Conservation (phyloP, 2,113 vertebrate genomes). For the Lethenteron camtschaticum region DNA sequence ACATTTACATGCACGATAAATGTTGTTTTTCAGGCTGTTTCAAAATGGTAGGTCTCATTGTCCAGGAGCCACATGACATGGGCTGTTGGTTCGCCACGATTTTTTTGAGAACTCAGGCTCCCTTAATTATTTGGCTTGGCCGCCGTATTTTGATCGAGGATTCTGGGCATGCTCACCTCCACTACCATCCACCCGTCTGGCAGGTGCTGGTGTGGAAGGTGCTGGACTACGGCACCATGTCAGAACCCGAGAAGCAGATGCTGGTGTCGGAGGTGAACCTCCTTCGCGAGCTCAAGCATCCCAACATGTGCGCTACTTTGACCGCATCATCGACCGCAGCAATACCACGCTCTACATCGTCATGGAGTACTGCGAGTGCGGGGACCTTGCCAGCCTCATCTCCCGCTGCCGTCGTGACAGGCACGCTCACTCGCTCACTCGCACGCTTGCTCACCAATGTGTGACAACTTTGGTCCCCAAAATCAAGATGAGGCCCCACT, state of each 20-base stretch:
- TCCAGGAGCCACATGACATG: too few relatives aligned
- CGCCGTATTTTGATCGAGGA: too few relatives aligned
- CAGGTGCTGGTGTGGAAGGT: slow-evolving; percentile 90
- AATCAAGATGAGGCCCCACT: too few relatives aligned
- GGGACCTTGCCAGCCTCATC: slow-evolving; percentile 65
- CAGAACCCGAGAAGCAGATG: slow-evolving; percentile 76
- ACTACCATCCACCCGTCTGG: neutral
- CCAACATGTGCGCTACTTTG: slow-evolving; percentile 84
- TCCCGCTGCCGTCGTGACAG: slow-evolving; percentile 48
- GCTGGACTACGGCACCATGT: slow-evolving; percentile 77
- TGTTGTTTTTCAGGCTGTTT: too few relatives aligned
- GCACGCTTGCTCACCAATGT: neutral
- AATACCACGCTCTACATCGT: slow-evolving; percentile 70
- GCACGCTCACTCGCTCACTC: slow-evolving; percentile 14
- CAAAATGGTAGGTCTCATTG: too few relatives aligned
- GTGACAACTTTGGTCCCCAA: too few relatives aligned
- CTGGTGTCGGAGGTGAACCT: slow-evolving; percentile 88
- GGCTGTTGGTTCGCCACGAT: too few relatives aligned
- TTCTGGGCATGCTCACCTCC: too few relatives aligned
- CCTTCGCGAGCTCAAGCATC: slow-evolving; percentile 65
- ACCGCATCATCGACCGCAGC: slow-evolving; percentile 64
- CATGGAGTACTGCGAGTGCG: slow-evolving; percentile 86
- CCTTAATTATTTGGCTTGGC: too few relatives aligned
- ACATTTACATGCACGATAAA: too few relatives aligned
- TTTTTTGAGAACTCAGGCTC: too few relatives aligned